Base-by-base conservation (phyloP, 2,797 vertebrate species). In the Melopsittacus undulatus region DNA sequence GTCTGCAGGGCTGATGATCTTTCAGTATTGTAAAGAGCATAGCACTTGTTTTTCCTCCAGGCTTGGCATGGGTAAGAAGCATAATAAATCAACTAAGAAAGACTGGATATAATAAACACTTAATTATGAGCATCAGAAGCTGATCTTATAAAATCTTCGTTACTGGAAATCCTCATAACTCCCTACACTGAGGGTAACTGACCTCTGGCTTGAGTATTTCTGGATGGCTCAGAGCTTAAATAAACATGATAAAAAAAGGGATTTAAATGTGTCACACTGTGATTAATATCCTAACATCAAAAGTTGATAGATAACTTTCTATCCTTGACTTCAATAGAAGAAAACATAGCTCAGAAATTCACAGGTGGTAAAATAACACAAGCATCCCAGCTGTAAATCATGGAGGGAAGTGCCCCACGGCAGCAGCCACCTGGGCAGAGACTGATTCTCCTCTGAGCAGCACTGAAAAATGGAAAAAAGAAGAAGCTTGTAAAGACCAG, bases 41-140 rank as follows among this genome's bases (percentile, higher is more conserved):
- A 91, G 51, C 14, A 52, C 17, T 79, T 88, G 24, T 64, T 92
- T 91, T 72, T 73, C 38, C 38, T 56, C 43, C 19, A 52, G 79
- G 34, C 38, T 77, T 75, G 17, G 32, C 32, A 48, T 9, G 10
- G 8, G 12, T 75, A 86, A 70, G 46, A 89, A 88, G 45, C 32
- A 57, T 24, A 91, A 90, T 69, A 89, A 92, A 90, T 87, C 67
- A 87, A 18, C 13, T 48, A 45, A 67, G 45, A 95, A 34, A 83
- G 18, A 77, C 13, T 70, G 38, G 20, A n/a, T 72, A 49, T 21
- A 78, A 68, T 32, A 85, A 87, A 87, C 74, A 42, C 10, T 69
- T 36, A 70, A 59, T 61, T 32, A 68, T 2, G 2, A 87, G 36
- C n/a, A 87, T 67, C 30, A 64, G 43, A 82, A 96, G 5, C 43